Base-by-base conservation (phyloP, 2,113 vertebrate genomes). In the Herpailurus yagouaroundi region DNA sequence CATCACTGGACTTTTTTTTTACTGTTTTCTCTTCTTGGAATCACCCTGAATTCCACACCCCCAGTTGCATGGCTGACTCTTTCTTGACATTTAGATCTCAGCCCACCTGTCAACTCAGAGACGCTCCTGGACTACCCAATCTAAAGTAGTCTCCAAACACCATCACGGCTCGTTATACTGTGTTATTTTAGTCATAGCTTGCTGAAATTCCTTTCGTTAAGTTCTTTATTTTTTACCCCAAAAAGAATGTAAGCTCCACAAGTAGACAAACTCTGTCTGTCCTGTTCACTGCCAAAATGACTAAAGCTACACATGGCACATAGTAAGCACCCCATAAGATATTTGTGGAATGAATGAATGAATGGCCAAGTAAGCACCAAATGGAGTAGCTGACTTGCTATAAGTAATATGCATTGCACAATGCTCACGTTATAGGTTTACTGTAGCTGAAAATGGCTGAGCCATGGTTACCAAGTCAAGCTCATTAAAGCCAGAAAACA, bases 1-100 rank as follows among this genome's bases (percentile, higher is more conserved):
- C 68, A 73, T 31, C 48, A 41, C 27, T 41, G 31, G 86, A 81
- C 27, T 69, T 81, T 64, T 55, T 66, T 80, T 97, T 66, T 80
- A 71, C 33, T 86, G n/a, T 63, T 52, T 86, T 73, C 27, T 86
- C 73, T 93, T 89, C 48, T 87, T 83, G 33, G 29, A 97, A 95
- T 84, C 38, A 74, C 31, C n/a, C 27, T 81, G 36, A 79, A 25
- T 63, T 50, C 63, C 48, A 38, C 69, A 71, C 15, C 18, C 2
- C 57, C 8, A 92, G 25, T 0, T 23, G 23, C 29, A 86, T 15
- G 45, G 74, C 10, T 69, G 71, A 73, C 60, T 84, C 48, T 57
- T 86, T 81, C 38, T 6, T 84, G 19, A 94, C 48, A 88, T 41
- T 77, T 25, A 50, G 50, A 89, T 83, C n/a, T 95, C 52, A 38